Conservation (phyloP, 2,797 vertebrate genomes). For the Liparis tanakae region DNA sequence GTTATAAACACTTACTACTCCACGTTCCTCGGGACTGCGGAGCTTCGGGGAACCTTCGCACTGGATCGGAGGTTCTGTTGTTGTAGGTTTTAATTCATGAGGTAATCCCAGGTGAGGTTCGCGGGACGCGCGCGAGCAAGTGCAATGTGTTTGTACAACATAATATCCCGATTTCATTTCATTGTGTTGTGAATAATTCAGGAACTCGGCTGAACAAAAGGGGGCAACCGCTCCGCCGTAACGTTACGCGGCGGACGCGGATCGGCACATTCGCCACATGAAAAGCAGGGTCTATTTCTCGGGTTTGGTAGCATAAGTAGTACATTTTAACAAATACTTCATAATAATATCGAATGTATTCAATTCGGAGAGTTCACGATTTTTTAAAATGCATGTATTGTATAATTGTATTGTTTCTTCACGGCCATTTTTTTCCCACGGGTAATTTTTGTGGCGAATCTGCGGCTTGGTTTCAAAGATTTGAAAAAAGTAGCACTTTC, state of each 20-base stretch:
- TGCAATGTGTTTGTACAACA: slow-evolving; percentile 55
- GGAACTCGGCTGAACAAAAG: slow-evolving; percentile 86
- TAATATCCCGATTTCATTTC: slow-evolving; percentile 63
- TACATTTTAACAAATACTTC: background rate
- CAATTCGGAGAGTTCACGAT: rapidly evolving
- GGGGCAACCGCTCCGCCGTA: slow-evolving; percentile 71
- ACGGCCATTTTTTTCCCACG: background rate
- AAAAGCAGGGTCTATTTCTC: slow-evolving; percentile 38
- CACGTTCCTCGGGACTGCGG: slow-evolving; percentile 77
- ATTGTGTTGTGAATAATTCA: slow-evolving; percentile 79
- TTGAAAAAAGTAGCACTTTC: slow-evolving; percentile 17
- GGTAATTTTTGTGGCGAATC: slow-evolving; percentile 64
- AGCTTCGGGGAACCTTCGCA: slow-evolving; percentile 73
- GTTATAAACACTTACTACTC: slow-evolving; percentile 84
- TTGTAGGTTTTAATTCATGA: slow-evolving; percentile 58
- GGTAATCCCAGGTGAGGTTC: slow-evolving; percentile 49
- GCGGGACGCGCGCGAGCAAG: slow-evolving; percentile 22
- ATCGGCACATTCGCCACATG: slow-evolving; percentile 79
- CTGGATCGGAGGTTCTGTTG: slow-evolving; percentile 37
- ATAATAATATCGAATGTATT: background rate
- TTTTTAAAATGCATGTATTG: background rate
- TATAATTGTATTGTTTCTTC: background rate
- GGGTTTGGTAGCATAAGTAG: background rate
- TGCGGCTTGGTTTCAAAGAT: slow-evolving; percentile 53
- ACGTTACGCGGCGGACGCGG: slow-evolving; percentile 56